Conservation (phyloP, 2,888 invertebrate species). For the Drosophila hawaiiensis region DNA sequence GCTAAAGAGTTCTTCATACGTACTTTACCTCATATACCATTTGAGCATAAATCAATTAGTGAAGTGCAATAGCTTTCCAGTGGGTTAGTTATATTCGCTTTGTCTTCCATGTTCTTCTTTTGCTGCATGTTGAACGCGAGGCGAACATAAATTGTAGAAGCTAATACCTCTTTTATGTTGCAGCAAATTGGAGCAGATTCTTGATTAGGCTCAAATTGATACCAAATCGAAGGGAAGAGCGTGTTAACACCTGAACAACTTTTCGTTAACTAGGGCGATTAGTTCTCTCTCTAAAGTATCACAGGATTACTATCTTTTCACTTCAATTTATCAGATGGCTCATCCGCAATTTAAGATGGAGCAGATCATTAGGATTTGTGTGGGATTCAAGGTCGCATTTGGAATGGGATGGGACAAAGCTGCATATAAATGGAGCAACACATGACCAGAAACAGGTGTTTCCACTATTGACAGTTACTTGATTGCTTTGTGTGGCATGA, state of each 20-base stretch:
- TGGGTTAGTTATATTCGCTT: conserved; percentile 6
- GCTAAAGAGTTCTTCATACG: conserved; percentile 24
- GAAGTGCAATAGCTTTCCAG: conserved; percentile 63
- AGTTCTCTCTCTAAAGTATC: not conserved
- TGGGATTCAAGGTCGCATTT: conserved; percentile 60
- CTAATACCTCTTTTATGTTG: conserved; percentile 67
- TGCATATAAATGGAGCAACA: conserved; percentile 32
- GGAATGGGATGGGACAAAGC: conserved; percentile 3
- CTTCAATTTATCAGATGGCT: conserved; percentile 36
- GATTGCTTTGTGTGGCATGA: conserved; percentile 71
- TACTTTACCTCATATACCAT: conserved; percentile 39
- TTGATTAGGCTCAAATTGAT: conserved; percentile 30
- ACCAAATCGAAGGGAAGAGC: conserved; percentile 41
- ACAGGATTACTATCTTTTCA: not conserved
- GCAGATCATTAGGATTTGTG: conserved; percentile 9
- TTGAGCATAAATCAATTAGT: conserved; percentile 73
- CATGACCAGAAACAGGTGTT: conserved; percentile 61
- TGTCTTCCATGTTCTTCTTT: conserved; percentile 19
- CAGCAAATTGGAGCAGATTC: conserved; percentile 59
- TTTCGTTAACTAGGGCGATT: conserved; percentile 10
- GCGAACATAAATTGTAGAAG: conserved; percentile 60
- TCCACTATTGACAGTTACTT: conserved; percentile 70
- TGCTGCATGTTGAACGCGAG: conserved; percentile 53
- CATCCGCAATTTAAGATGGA: conserved; percentile 36
- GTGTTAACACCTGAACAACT: conserved; percentile 35